Evolutionary conservation across 1,140 invertebrate genomes (phyloP).

Genomic region (Brachionus angularis): DNA sequence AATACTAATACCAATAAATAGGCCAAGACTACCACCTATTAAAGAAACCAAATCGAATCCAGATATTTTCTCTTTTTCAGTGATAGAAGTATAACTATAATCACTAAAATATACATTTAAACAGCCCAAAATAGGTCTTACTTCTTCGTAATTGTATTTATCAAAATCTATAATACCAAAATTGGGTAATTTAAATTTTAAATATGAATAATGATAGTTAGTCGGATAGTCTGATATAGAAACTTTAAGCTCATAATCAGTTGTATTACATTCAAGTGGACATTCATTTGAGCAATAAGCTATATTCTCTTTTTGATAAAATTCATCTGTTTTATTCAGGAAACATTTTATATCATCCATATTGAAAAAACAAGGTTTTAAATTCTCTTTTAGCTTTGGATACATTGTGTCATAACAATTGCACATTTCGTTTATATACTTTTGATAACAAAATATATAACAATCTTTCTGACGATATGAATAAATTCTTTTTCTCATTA

Average conservation of each 20-base stretch:
- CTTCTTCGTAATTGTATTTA: background rate
- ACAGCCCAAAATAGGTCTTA: background rate
- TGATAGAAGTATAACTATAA: background rate
- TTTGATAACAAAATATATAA: background rate
- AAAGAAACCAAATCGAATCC: background rate
- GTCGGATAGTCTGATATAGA: background rate
- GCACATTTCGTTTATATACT: background rate
- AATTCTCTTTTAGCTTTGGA: no score
- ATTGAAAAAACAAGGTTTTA: no score
- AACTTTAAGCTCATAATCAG: background rate
- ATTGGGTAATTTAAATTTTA: no score
- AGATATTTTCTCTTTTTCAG: background rate
- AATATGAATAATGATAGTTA: background rate
- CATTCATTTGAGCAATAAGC: background rate
- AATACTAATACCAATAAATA: conserved; percentile 9
- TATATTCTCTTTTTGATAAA: no score
- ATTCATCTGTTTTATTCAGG: background rate
- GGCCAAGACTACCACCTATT: conserved; percentile 5
- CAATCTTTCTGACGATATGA: conserved; percentile 5
- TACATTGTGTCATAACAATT: background rate
- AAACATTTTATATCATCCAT: background rate
- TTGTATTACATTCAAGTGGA: conserved; percentile 14
- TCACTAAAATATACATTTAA: conserved; percentile 5
- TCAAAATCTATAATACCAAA: no score
- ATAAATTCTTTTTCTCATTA: background rate